Evolutionary conservation across 1,140 invertebrate species (phyloP), one percentile per base, ranked within the genome.

Genomic region (Colletes latitarsis): DNA sequence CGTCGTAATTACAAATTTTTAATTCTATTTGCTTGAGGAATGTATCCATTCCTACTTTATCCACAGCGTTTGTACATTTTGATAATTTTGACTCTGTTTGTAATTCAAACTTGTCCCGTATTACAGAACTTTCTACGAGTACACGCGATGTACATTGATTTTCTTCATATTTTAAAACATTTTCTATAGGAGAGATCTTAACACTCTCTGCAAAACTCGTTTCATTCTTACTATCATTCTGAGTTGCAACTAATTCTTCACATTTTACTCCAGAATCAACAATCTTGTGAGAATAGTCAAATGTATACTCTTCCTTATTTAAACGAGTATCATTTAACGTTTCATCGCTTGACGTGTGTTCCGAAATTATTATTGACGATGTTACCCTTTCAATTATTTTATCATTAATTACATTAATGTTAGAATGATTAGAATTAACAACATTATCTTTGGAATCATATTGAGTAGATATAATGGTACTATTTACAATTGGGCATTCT

Each of bases 401-500:
- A 70, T 74, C 60, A 41, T 74, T 85, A 77, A 55, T 77, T 77
- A 66, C 68, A 77, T 67, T 80, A 82, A 66, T 21, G 53, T 78
- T 69, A 77, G 67, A 83, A 83, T 41, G 63, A 85, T 82, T 85
- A 71, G 58, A 71, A 63, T 58, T 83, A 83, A 71, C 58, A 67
- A 72, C 21, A 46, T 75, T 60, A 58, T 86, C 84, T 81, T 87
- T 86, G 70, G 77, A 83, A 74, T 77, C 39, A 49, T 58, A 66
- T 64, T 68, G 70, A n/a, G 64, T 57, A 81, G 60, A 77, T 73
- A 74, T 82, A 43, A 60, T 41, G n/a, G 52, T 71, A 83, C 21
- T 86, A 82, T 87, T 83, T 86, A 86, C 81, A 87, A 19, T 77
- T 53, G 81, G 80, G 46, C 55, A 60, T 74, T 87, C 75, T 71